phyloP scores from a whole-genome alignment of 2,113 vertebrate species.

The Pygoscelis antarcticus region DNA sequence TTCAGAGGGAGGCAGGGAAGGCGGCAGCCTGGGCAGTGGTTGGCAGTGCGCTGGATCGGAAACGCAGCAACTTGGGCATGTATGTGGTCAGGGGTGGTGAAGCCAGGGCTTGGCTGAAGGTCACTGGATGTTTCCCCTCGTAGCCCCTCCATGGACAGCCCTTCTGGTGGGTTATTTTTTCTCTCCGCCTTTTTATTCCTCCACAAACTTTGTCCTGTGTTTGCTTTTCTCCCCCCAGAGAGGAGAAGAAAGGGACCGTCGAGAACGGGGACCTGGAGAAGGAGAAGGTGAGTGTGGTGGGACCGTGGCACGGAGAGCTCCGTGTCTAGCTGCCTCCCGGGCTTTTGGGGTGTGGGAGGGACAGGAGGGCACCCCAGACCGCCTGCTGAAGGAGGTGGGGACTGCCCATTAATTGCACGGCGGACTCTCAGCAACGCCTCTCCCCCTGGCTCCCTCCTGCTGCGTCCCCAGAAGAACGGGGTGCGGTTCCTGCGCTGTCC shows the following conservation, averaged over 20 bases:
- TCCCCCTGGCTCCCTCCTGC: neutral
- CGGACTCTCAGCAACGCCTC: neutral
- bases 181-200: neutral
- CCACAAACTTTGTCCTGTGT: neutral
- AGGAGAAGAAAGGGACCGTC: slow-evolving; percentile 73
- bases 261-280: slow-evolving; percentile 84
- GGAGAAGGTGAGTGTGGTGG: slow-evolving; percentile 80
- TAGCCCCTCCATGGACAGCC: neutral
- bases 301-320: rapidly evolving
- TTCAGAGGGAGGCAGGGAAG: neutral
- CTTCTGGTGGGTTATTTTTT: neutral
- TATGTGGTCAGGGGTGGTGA: neutral
- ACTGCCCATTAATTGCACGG: neutral
- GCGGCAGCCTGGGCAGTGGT: neutral
- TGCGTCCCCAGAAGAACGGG: slow-evolving; percentile 76
- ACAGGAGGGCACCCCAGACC: neutral
- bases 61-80: neutral
- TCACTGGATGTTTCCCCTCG: neutral
- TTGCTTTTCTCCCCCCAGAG: slow-evolving; percentile 57
- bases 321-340: rapidly evolving
- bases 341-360: neutral
- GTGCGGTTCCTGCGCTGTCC: slow-evolving; percentile 92
- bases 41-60: neutral
- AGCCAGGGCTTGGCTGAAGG: neutral
- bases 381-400: neutral